These are phyloP conservation scores for Chrysoperla carnea DNA, from an alignment of 1,140 invertebrate species.

Conservation along the genomic window DNA sequence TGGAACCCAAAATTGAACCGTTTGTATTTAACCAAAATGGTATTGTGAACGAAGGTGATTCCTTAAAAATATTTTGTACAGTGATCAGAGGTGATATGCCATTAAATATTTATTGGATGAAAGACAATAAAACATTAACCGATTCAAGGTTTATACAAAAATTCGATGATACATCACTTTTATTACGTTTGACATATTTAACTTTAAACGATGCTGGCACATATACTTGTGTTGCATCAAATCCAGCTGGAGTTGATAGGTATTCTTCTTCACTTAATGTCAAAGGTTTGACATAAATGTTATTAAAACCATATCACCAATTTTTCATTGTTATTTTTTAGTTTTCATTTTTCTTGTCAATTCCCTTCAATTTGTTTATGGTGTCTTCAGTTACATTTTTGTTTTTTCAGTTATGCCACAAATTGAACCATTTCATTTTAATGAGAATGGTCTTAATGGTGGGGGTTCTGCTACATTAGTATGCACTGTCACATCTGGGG, in stretches of 20 bases:
- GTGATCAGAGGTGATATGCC: slow-evolving; percentile 57
- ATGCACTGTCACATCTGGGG: slow-evolving; percentile 50
- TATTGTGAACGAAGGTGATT: slow-evolving; percentile 28
- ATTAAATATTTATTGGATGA: slow-evolving; percentile 47
- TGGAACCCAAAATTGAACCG: slow-evolving; percentile 43
- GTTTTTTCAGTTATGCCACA: slow-evolving; percentile 38
- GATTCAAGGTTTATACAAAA: slow-evolving; percentile 13
- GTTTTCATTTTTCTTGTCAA: slow-evolving; percentile 5
- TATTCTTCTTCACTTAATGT: slow-evolving; percentile 37
- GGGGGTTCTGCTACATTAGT: slow-evolving; percentile 49
- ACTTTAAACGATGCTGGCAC: slow-evolving; percentile 40
- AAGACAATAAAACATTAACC: slow-evolving; percentile 23
- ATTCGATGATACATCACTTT: neutral
- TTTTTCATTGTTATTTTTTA: neutral
- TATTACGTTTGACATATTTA: neutral
- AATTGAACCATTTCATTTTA: slow-evolving; percentile 50
- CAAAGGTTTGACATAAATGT: slow-evolving; percentile 22
- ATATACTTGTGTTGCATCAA: slow-evolving; percentile 55
- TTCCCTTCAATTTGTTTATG: too few relatives aligned
- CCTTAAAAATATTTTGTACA: slow-evolving; percentile 46
- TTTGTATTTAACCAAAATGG: slow-evolving; percentile 39
- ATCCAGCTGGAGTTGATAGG: slow-evolving; percentile 40
- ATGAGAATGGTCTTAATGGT: slow-evolving; percentile 37
- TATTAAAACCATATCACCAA: neutral
- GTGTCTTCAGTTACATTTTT: too few relatives aligned